Evolutionary conservation across 2,797 vertebrate genomes (phyloP).

Genomic region (Champsocephalus esox): DNA sequence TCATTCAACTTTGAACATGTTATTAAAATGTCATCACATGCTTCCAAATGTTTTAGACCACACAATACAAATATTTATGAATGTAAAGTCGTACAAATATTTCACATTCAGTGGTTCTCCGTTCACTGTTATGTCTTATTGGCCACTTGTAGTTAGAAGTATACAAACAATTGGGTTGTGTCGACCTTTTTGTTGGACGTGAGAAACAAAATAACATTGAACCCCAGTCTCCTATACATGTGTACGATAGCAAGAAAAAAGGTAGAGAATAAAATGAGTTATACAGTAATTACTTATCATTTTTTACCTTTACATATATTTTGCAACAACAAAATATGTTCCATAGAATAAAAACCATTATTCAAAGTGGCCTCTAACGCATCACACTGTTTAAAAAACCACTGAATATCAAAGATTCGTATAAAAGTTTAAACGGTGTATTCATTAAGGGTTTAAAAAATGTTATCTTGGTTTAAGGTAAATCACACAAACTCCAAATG

Average conservation of each 20-base stretch:
- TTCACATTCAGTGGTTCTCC: constrained; percentile 63
- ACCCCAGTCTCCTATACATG: background rate
- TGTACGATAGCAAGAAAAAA: background rate
- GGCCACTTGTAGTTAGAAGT: background rate
- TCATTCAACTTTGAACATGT: constrained; percentile 62
- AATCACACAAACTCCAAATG: constrained; percentile 49
- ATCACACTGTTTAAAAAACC: constrained; percentile 39
- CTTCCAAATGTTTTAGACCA: constrained; percentile 18
- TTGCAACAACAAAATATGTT: background rate
- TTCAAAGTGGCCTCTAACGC: constrained; percentile 5
- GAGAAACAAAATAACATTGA: background rate
- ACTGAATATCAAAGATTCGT: constrained; percentile 52
- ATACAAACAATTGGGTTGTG: background rate
- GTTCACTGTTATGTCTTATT: constrained; percentile 5
- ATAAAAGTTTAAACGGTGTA: background rate
- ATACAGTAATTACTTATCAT: background rate
- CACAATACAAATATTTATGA: constrained; percentile 35
- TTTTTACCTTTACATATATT: background rate
- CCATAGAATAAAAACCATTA: background rate
- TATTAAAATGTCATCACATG: constrained; percentile 62
- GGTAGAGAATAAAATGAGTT: background rate
- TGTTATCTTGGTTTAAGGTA: background rate
- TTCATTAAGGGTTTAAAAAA: background rate
- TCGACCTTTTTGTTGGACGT: background rate
- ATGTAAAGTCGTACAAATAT: constrained; percentile 17